Evolutionary conservation across 2,888 invertebrate species (phyloP).

Genomic region (Xanthorhoe spadicearia): DNA sequence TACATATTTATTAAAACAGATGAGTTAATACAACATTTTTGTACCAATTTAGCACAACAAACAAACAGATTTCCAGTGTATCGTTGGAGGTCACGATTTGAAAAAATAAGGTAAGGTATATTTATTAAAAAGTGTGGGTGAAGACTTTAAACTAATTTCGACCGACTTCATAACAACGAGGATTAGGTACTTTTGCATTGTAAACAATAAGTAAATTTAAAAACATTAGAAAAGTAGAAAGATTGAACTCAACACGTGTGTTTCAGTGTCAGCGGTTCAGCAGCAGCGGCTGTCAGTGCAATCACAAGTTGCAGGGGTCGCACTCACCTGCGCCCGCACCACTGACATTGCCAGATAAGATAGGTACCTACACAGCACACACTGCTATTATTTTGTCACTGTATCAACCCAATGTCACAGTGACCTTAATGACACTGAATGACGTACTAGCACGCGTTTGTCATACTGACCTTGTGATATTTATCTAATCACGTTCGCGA

Average conservation of each 20-base stretch:
- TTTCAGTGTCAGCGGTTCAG: neutral
- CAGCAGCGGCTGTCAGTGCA: slow-evolving; percentile 13
- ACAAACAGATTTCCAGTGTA: neutral
- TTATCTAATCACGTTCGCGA: slow-evolving; percentile 83
- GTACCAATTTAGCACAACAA: neutral
- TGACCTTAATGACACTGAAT: slow-evolving; percentile 83
- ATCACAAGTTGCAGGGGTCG: slow-evolving; percentile 68
- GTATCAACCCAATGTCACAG: slow-evolving; percentile 83
- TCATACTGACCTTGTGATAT: slow-evolving; percentile 78
- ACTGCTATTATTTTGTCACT: slow-evolving; percentile 82
- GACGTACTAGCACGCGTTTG: slow-evolving; percentile 73
- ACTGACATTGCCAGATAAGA: slow-evolving; percentile 83
- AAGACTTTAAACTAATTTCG: neutral
- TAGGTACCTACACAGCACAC: slow-evolving; percentile 41
- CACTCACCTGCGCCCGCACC: slow-evolving; percentile 79
- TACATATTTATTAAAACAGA: no score
- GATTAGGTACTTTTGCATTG: no score
- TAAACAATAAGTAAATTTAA: neutral
- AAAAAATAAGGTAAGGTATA: neutral
- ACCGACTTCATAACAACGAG: no score
- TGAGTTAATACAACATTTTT: no score
- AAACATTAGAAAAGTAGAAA: neutral
- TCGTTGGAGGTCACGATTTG: neutral
- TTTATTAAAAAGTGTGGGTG: neutral
- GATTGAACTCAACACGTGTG: neutral